Percentiles rank a stretch among this genome's conserved stretches.
phyloP scores from a whole-genome alignment of 2,888 invertebrate species.

The Eristalis arbustorum region DNA sequence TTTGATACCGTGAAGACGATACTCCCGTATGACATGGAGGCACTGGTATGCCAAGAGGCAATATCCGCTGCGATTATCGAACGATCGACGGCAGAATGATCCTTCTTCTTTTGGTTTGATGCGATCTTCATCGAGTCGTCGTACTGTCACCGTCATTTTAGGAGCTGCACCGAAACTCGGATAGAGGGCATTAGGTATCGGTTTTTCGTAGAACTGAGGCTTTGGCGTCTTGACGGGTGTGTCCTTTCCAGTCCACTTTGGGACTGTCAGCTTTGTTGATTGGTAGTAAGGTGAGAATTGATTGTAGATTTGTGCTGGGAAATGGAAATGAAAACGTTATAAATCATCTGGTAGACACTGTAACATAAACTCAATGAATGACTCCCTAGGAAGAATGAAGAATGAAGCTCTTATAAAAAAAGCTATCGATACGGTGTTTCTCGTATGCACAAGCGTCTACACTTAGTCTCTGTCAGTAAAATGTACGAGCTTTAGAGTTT shows the following conservation, averaged over 20 bases:
- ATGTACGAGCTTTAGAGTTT: too few species aligned
- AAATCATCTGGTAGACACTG: too few species aligned
- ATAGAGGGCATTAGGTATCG: slow-evolving; percentile 3
- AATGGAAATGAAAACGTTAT: neutral
- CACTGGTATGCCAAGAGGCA: slow-evolving; percentile 77
- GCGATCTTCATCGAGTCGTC: neutral
- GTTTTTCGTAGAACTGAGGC: neutral
- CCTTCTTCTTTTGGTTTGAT: slow-evolving; percentile 72
- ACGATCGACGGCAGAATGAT: slow-evolving; percentile 77
- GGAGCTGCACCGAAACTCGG: neutral
- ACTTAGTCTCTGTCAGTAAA: too few species aligned
- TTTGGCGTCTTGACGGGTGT: neutral
- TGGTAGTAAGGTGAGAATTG: slow-evolving; percentile 71
- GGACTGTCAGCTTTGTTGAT: slow-evolving; percentile 69
- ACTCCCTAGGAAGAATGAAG: too few species aligned
- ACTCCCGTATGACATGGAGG: slow-evolving; percentile 77
- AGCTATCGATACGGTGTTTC: too few species aligned
- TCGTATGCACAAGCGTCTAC: too few species aligned
- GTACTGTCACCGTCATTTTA: neutral
- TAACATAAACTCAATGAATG: too few species aligned
- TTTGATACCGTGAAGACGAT: slow-evolving; percentile 76
- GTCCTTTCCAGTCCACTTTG: slow-evolving; percentile 46
- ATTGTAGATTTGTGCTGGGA: slow-evolving; percentile 43
- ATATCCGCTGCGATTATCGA: slow-evolving; percentile 78
- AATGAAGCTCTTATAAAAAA: too few species aligned